A percentile compares a stretch with the other conserved stretches of the same genome.
Conservation (phyloP, 2,888 invertebrate species). For the Yponomeuta cagnagella region DNA sequence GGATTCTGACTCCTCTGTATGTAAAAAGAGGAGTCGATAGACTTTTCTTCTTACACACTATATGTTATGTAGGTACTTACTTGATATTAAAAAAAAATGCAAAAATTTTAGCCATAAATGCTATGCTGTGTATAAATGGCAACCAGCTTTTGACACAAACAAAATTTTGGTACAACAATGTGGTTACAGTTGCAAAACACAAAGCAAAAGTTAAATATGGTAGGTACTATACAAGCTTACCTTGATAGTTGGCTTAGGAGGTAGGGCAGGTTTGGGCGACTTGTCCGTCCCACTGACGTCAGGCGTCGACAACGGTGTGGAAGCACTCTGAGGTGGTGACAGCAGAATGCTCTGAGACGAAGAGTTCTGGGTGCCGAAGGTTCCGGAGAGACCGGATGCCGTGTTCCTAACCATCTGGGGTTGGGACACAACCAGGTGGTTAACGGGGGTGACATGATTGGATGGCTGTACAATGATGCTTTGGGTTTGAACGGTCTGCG, state of each 20-base stretch:
- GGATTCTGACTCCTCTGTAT: too few relatives aligned
- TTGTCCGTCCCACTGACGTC: slow-evolving; percentile 72
- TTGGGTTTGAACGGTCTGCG: slow-evolving; percentile 79
- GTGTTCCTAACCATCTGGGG: slow-evolving; percentile 71
- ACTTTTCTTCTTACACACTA: too few relatives aligned
- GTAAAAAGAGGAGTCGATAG: too few relatives aligned
- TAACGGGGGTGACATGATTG: slow-evolving; percentile 60
- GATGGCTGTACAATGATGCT: slow-evolving; percentile 38
- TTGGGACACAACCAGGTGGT: slow-evolving; percentile 48
- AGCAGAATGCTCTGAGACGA: slow-evolving; percentile 65
- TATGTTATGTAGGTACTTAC: too few relatives aligned
- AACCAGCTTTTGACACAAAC: neutral
- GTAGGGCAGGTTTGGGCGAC: slow-evolving; percentile 84
- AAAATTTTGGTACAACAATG: neutral
- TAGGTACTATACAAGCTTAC: slow-evolving; percentile 30
- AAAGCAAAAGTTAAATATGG: neutral
- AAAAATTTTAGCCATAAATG: too few relatives aligned
- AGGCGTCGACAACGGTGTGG: slow-evolving; percentile 75
- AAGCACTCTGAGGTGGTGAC: slow-evolving; percentile 78
- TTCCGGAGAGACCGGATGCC: slow-evolving; percentile 64
- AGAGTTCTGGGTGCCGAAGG: slow-evolving; percentile 55
- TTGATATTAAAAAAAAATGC: too few relatives aligned
- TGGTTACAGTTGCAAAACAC: slow-evolving; percentile 4
- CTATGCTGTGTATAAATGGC: neutral
- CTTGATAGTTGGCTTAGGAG: slow-evolving; percentile 87